Conservation (phyloP, 2,797 vertebrate genomes). For the Leptatherina wallacei region DNA sequence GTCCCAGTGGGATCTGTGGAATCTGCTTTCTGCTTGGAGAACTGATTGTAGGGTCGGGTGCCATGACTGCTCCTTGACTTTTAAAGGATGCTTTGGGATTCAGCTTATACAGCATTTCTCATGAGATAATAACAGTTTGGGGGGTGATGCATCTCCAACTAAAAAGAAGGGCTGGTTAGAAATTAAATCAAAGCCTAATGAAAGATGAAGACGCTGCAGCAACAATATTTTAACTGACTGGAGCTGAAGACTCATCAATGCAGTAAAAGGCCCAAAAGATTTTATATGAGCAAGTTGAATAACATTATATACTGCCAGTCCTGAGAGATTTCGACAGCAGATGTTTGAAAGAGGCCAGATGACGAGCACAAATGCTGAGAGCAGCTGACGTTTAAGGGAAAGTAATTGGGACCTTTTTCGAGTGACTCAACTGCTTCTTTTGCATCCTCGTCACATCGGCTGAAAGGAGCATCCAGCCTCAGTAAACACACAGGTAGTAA, state of each 20-base stretch:
- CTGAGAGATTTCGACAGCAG: slow-evolving; percentile 25
- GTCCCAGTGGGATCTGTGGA: slow-evolving; percentile 21
- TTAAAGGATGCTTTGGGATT: slow-evolving; percentile 29
- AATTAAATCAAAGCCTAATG: slow-evolving; percentile 16
- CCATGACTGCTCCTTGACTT: slow-evolving; percentile 15
- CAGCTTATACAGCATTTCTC: slow-evolving; percentile 5
- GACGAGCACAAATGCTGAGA: slow-evolving; percentile 28
- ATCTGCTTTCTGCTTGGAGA: slow-evolving; percentile 20
- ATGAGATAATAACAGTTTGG: slow-evolving; percentile 8
- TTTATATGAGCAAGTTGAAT: slow-evolving; percentile 24
- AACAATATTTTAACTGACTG: not conserved
- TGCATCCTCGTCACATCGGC: slow-evolving; percentile 20
- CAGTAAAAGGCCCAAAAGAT: slow-evolving; percentile 21
- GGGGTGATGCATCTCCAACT: not conserved
- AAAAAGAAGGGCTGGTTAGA: slow-evolving; percentile 16
- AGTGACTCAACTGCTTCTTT: slow-evolving; percentile 34
- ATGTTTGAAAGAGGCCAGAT: slow-evolving; percentile 44
- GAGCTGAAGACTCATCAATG: not conserved
- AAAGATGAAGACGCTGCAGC: slow-evolving; percentile 14
- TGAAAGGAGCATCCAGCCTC: slow-evolving; percentile 34
- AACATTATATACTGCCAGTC: slow-evolving; percentile 7
- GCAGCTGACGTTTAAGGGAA: slow-evolving; percentile 28
- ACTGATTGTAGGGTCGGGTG: not conserved
- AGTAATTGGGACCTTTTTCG: slow-evolving; percentile 48
- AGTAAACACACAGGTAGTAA: slow-evolving; percentile 27